Conservation (phyloP, 2,888 invertebrate genomes). For the Eretmocerus hayati region DNA sequence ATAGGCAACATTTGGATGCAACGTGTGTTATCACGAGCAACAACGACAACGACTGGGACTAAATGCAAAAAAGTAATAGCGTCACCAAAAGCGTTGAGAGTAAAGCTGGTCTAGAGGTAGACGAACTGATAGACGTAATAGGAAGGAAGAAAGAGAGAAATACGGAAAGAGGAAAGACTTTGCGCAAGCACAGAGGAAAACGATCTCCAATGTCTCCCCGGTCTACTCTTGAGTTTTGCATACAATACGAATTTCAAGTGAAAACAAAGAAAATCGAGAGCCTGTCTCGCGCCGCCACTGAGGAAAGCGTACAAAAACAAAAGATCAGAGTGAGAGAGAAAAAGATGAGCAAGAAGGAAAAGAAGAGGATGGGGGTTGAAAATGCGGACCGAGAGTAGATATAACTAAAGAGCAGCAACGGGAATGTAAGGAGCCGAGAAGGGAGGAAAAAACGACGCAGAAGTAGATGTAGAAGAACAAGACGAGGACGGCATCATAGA, state of each 20-base stretch:
- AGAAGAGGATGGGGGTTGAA: slow-evolving; percentile 4
- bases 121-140: background rate
- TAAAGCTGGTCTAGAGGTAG: slow-evolving; percentile 2
- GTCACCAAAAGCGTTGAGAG: background rate
- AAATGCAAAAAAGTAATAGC: background rate
- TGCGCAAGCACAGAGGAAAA: slow-evolving; percentile 6
- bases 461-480: slow-evolving; percentile 8
- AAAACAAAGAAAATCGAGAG: slow-evolving; percentile 24
- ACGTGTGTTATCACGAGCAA: slow-evolving; percentile 18
- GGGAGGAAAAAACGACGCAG: slow-evolving; percentile 6
- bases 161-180: background rate
- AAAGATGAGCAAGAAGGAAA: background rate
- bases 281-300: background rate
- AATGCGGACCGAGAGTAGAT: no score
- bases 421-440: background rate
- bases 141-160: background rate
- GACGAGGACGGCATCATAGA: background rate
- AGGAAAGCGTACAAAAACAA: slow-evolving; percentile 20
- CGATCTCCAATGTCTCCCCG: slow-evolving; percentile 5
- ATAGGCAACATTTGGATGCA: slow-evolving; percentile 22
- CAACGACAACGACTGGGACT: background rate
- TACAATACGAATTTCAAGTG: slow-evolving; percentile 24
- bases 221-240: slow-evolving; percentile 13
- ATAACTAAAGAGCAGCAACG: slow-evolving; percentile 5
- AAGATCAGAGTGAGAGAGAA: slow-evolving; percentile 6